Evolutionary conservation across 2,113 vertebrate genomes (phyloP).

Genomic region (Cheilinus undulatus): DNA sequence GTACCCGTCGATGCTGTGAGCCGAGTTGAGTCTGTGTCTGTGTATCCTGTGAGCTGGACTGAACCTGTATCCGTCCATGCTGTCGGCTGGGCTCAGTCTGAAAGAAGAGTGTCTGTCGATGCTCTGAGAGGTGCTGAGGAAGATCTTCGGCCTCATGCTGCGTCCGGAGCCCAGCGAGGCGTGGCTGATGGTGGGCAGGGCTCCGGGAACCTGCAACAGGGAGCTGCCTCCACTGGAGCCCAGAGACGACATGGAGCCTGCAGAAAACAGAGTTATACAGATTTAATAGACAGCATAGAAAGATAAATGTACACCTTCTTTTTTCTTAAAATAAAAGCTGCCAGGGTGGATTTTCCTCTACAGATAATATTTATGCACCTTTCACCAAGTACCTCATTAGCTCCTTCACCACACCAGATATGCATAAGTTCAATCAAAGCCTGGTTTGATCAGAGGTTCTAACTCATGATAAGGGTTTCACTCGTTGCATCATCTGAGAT

Average conservation of each 20-base stretch:
- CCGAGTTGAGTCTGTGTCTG: slow-evolving; percentile 67
- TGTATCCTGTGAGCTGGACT: slow-evolving; percentile 57
- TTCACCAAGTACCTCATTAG: too few species aligned
- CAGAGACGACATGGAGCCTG: slow-evolving; percentile 88
- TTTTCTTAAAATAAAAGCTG: not conserved
- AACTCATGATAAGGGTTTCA: too few species aligned
- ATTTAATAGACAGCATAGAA: not conserved
- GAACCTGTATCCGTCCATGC: slow-evolving; percentile 49
- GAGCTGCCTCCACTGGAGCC: slow-evolving; percentile 84
- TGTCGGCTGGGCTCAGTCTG: slow-evolving; percentile 51
- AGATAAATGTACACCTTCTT: not conserved
- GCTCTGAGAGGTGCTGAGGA: slow-evolving; percentile 69
- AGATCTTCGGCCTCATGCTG: slow-evolving; percentile 71
- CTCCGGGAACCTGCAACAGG: slow-evolving; percentile 83
- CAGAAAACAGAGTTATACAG: not conserved
- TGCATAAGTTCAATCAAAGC: too few species aligned
- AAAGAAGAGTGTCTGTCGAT: slow-evolving; percentile 56
- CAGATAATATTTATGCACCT: too few species aligned
- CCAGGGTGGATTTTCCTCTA: too few species aligned
- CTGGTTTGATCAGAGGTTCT: too few species aligned
- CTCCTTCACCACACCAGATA: too few species aligned
- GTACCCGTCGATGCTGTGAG: slow-evolving; percentile 75
- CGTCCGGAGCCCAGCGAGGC: slow-evolving; percentile 71
- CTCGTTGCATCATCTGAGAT: too few species aligned
- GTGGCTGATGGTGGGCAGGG: slow-evolving; percentile 74